Base-by-base conservation (phyloP, 2,888 invertebrate genomes). In the Leucophenga montana region DNA sequence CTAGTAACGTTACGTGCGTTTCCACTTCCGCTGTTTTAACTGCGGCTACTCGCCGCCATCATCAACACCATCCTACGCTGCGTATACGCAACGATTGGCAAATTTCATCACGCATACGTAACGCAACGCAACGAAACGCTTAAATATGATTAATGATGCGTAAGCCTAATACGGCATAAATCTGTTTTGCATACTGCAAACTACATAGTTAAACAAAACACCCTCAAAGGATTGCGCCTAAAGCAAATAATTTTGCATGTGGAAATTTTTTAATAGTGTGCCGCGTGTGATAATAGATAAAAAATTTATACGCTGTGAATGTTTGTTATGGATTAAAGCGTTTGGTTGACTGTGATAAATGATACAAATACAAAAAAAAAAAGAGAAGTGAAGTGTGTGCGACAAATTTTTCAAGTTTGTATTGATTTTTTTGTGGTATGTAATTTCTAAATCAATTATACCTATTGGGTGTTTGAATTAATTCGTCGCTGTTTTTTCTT, bases 31-130 rank as follows among this genome's bases (percentile, higher is more conserved):
- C 5, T 8, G 1, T 11, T 18, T 53, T 53, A 53, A n/a, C 9
- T 53, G 18, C 20, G 16, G 8, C 20, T 16, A 20, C 14, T n/a
- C n/a, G n/a, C n/a, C n/a, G n/a, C n/a, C n/a, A n/a, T n/a, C n/a
- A n/a, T n/a, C n/a, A n/a, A n/a, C n/a, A n/a, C n/a, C n/a, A n/a
- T n/a, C n/a, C 5, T 53, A 53, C 16, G 16, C 2, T 53, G 16
- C 20, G 20, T 20, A 53, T 53, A 53, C 16, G 20, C 14, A 14
- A 16, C 48, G 48, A 5, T 48, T 48, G 16, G 16, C 14, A 48
- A 16, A 48, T 16, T 67, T 53, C 57, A 77, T 78, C 73, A 76
- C 20, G 20, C 18, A 53, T 53, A 53, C 16, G 20, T 71, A 83
- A 75, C 68, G 39, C 39, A 39, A 33, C 70, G 71, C 66, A 18